These are phyloP conservation scores for Pluvialis apricaria DNA, from an alignment of 2,113 vertebrate genomes.

Conservation along the genomic window DNA sequence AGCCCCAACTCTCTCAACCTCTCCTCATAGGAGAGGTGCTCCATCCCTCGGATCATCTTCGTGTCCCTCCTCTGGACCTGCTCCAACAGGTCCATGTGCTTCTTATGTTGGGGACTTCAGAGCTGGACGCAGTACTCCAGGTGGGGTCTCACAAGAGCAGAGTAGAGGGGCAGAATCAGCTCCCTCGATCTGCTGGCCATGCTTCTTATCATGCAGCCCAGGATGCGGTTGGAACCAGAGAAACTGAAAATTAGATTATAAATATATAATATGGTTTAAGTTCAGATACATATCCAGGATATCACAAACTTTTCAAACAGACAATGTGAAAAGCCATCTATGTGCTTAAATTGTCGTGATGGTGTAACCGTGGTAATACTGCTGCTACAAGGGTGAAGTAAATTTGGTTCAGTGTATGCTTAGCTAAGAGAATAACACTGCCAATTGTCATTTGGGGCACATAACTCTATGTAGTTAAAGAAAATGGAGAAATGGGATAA, in stretches of 20 bases:
- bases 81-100: no score
- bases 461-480: background rate
- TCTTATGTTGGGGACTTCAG: no score
- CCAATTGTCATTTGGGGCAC: background rate
- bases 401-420: background rate
- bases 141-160: no score
- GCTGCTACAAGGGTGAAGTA: background rate
- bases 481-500: background rate
- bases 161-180: no score
- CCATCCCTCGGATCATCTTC: no score
- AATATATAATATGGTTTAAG: background rate
- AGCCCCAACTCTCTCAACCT: no score
- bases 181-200: no score
- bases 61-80: no score
- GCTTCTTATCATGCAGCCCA: no score
- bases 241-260: background rate
- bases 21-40: no score
- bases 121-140: no score
- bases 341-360: background rate
- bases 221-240: background rate
- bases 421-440: background rate
- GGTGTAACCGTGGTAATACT: background rate
- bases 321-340: rapidly evolving
- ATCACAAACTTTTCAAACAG: background rate
- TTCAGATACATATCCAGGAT: background rate